Conservation (phyloP, 2,888 invertebrate genomes). For the Electrophaes corylata region DNA sequence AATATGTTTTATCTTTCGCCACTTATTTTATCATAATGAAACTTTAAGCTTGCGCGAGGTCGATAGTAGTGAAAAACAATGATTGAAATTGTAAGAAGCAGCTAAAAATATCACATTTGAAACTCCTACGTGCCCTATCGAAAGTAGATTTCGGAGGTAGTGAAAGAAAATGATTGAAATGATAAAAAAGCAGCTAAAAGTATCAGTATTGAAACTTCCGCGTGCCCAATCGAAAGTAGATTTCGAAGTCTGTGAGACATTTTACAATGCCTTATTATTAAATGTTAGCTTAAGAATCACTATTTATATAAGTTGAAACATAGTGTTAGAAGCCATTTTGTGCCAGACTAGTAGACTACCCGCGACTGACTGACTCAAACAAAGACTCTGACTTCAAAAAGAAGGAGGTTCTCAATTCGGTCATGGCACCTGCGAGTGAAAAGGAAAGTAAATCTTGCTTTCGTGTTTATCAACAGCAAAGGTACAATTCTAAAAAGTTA, state of each 20-base stretch:
- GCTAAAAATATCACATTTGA: constrained; percentile 1
- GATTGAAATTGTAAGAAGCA: constrained; percentile 1
- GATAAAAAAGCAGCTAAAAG: constrained; percentile 5
- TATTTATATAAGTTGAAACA: not conserved
- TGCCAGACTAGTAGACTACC: not conserved
- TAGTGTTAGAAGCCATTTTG: not conserved
- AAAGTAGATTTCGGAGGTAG: too few species aligned
- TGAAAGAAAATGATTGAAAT: not conserved
- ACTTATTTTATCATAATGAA: too few species aligned
- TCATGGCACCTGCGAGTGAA: too few species aligned
- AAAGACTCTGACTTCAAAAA: too few species aligned
- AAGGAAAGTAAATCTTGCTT: too few species aligned
- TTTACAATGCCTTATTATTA: constrained; percentile 27
- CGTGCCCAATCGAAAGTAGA: constrained; percentile 13
- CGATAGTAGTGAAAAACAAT: not conserved
- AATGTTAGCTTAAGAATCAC: constrained; percentile 10
- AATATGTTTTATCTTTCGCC: too few species aligned
- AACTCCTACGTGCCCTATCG: constrained; percentile 12
- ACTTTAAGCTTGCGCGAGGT: too few species aligned
- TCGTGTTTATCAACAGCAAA: too few species aligned
- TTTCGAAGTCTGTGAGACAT: constrained; percentile 23
- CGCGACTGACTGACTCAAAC: too few species aligned
- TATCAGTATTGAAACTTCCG: not conserved
- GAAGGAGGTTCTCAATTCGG: too few species aligned
- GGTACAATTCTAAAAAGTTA: too few species aligned